Conservation (phyloP, 2,888 invertebrate species). For the Torymus auratus region DNA sequence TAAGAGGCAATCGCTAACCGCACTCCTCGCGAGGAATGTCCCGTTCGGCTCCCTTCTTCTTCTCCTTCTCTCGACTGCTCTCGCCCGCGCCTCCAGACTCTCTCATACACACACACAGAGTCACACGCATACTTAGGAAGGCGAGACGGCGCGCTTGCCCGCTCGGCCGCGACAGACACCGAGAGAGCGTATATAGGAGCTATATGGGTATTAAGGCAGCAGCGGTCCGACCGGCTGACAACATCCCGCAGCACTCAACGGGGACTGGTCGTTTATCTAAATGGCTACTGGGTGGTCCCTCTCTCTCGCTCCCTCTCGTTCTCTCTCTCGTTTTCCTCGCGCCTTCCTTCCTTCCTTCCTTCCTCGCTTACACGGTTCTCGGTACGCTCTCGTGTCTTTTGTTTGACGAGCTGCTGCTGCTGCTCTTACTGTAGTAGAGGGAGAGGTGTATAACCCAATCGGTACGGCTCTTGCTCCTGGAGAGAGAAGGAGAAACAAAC, state of each 20-base stretch:
- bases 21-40: neutral
- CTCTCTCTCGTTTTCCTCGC: conserved; percentile 31
- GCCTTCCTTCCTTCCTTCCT: conserved; percentile 22
- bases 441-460: conserved; percentile 35
- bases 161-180: too few relatives aligned
- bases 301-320: conserved; percentile 22
- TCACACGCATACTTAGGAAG: too few relatives aligned
- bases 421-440: neutral
- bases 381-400: conserved; percentile 11
- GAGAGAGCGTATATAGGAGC: too few relatives aligned
- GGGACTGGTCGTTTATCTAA: conserved; percentile 74
- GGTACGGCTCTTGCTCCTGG: neutral
- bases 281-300: conserved; percentile 67
- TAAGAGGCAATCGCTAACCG: too few relatives aligned
- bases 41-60: neutral
- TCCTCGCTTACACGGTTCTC: conserved; percentile 27
- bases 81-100: too few relatives aligned
- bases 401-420: conserved; percentile 6
- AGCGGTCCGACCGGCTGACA: conserved; percentile 60
- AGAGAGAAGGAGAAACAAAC: too few relatives aligned
- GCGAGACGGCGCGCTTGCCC: too few relatives aligned
- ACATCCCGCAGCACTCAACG: conserved; percentile 71
- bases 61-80: too few relatives aligned
- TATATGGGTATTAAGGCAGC: conserved; percentile 36
- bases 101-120: too few relatives aligned